Percentiles rank a stretch among this genome's conserved stretches.
These are phyloP conservation scores for Eriosoma lanigerum DNA, from an alignment of 1,140 invertebrate species.

Conservation along the genomic window DNA sequence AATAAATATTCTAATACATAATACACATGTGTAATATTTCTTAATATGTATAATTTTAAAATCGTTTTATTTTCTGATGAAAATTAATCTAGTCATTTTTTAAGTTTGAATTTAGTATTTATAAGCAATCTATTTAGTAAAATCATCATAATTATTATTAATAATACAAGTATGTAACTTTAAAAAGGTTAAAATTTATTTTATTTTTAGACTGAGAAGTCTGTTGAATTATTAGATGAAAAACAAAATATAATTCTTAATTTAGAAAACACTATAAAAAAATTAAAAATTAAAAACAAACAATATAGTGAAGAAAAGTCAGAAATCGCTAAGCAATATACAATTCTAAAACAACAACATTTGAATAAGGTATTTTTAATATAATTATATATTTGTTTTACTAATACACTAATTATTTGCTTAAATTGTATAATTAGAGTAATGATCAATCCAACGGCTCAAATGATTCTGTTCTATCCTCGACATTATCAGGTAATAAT, in stretches of 20 bases:
- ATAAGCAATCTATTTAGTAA: no score
- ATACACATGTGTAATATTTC: no score
- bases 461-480: not conserved
- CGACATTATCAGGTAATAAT: conserved; percentile 11
- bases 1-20: no score
- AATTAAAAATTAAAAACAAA: conserved; percentile 10
- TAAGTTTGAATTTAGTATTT: no score
- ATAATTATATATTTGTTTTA: not conserved
- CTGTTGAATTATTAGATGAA: conserved; percentile 3
- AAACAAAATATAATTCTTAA: not conserved
- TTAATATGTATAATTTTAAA: no score
- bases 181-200: not conserved
- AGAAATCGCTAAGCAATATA: conserved; percentile 6
- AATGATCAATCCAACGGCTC: not conserved
- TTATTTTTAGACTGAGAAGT: conserved; percentile 5
- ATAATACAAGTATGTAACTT: no score
- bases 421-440: not conserved
- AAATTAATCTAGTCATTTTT: no score
- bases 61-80: no score
- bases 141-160: no score
- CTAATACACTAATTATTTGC: not conserved
- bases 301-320: conserved; percentile 9
- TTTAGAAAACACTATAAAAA: not conserved
- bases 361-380: not conserved
- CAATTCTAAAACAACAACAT: conserved; percentile 1